A percentile compares a stretch with the other conserved stretches of the same genome.
phyloP scores from a whole-genome alignment of 2,797 vertebrate genomes.

The Enteromius fasciolatus region DNA sequence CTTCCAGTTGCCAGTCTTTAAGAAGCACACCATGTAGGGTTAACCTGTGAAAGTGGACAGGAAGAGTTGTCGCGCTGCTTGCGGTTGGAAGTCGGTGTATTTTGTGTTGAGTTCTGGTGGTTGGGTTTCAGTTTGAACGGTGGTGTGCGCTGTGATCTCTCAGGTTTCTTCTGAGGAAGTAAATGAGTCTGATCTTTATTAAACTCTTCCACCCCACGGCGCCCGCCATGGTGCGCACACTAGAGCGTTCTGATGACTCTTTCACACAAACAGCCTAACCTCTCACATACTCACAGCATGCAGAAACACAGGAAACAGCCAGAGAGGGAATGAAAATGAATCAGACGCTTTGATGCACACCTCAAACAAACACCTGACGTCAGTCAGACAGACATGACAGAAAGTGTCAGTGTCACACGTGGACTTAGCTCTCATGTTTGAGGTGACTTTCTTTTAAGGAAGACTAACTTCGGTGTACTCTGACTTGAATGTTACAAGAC shows the following conservation, averaged over 20 bases:
- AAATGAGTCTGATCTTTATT: constrained; percentile 54
- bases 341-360: constrained; percentile 19
- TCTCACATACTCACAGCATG: constrained; percentile 33
- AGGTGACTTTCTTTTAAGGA: constrained; percentile 1
- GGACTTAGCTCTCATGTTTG: not conserved
- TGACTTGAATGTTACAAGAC: not conserved
- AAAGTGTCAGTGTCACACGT: not conserved
- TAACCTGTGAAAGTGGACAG: not conserved
- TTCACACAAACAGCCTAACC: constrained; percentile 44
- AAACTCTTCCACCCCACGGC: constrained; percentile 40
- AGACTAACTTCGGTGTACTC: not conserved
- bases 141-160: constrained; percentile 33
- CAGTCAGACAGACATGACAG: not conserved
- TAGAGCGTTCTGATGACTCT: constrained; percentile 36
- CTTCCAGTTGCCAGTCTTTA: not conserved
- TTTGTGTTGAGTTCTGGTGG: not conserved
- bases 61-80: not conserved
- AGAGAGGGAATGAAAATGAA: constrained; percentile 20
- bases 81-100: not conserved
- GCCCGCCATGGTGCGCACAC: constrained; percentile 26
- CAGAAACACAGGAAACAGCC: constrained; percentile 22
- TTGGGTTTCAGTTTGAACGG: constrained; percentile 14
- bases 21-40: not conserved
- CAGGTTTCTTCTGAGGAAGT: constrained; percentile 42
- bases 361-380: constrained; percentile 26